Evolutionary conservation across 2,113 vertebrate species (phyloP).

Genomic region (Rhea pennata): DNA sequence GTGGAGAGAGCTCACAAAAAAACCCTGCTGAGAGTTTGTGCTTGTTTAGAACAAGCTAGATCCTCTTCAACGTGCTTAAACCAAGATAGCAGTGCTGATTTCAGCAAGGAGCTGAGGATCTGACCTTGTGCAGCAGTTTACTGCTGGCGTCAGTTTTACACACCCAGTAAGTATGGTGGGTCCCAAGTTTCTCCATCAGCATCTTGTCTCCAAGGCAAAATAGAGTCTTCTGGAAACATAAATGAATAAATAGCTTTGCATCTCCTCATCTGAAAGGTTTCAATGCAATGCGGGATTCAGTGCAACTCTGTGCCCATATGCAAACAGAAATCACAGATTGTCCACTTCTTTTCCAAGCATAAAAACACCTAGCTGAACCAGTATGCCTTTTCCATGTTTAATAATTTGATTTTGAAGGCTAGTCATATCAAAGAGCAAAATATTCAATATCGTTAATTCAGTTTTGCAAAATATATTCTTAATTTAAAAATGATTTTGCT

Average conservation of each 20-base stretch:
- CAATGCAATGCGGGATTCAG: constrained; percentile 12
- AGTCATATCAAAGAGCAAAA: constrained; percentile 87
- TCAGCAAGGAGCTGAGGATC: not conserved
- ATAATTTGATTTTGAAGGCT: constrained; percentile 86
- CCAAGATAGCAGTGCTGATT: fast-evolving
- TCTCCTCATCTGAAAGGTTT: constrained; percentile 53
- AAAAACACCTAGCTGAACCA: constrained; percentile 65
- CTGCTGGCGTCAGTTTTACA: constrained; percentile 37
- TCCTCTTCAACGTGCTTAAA: fast-evolving
- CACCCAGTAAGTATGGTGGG: not conserved
- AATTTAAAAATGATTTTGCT: constrained; percentile 98
- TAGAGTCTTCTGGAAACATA: constrained; percentile 43
- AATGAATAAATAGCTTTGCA: constrained; percentile 45
- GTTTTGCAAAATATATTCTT: constrained; percentile 95
- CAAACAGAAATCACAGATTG: constrained; percentile 17
- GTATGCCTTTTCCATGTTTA: constrained; percentile 81
- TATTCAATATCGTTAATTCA: constrained; percentile 93
- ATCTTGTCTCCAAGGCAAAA: constrained; percentile 23
- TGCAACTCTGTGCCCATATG: constrained; percentile 57
- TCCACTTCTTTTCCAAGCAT: constrained; percentile 31
- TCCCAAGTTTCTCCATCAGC: constrained; percentile 33
- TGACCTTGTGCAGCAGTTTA: constrained; percentile 18
- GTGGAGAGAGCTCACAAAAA: not conserved
- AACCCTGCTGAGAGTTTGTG: not conserved
- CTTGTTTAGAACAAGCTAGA: not conserved